These are phyloP conservation scores for Siphlonurus alternatus DNA, from an alignment of 2,888 invertebrate species.

Conservation along the genomic window DNA sequence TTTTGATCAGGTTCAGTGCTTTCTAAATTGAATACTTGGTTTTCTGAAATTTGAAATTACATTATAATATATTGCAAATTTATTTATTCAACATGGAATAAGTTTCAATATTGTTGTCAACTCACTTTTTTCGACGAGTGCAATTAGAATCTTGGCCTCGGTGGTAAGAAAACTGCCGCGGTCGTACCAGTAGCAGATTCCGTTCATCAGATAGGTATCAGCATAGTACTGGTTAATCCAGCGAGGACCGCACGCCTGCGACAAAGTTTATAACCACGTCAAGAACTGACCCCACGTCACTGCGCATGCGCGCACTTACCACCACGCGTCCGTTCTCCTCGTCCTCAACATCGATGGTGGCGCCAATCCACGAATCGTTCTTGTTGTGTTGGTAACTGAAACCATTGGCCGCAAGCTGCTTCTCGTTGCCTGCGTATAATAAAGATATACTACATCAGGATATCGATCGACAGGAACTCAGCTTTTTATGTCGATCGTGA, in stretches of 20 bases:
- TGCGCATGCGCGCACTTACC: conserved; percentile 19
- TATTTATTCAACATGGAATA: neutral
- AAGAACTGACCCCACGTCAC: too few species aligned
- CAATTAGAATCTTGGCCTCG: conserved; percentile 14
- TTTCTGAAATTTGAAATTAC: neutral
- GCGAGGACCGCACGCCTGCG: conserved; percentile 27
- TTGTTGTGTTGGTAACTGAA: conserved; percentile 22
- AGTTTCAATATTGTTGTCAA: neutral
- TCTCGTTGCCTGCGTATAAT: neutral
- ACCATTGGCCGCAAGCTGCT: neutral
- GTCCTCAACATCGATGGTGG: conserved; percentile 29
- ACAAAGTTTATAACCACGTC: neutral
- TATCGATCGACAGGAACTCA: too few species aligned
- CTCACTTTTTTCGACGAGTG: conserved; percentile 17
- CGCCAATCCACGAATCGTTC: conserved; percentile 33
- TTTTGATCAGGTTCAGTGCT: conserved; percentile 7
- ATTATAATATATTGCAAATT: neutral
- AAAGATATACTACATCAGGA: neutral
- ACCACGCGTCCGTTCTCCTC: conserved; percentile 26
- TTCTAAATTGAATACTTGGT: neutral
- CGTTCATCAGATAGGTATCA: conserved; percentile 19
- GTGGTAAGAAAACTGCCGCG: conserved; percentile 13
- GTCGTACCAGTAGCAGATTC: conserved; percentile 23
- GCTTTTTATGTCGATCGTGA: neutral
- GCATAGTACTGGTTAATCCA: conserved; percentile 20